These are phyloP conservation scores for Panulirus ornatus DNA, from an alignment of 1,140 invertebrate genomes.

Conservation along the genomic window DNA sequence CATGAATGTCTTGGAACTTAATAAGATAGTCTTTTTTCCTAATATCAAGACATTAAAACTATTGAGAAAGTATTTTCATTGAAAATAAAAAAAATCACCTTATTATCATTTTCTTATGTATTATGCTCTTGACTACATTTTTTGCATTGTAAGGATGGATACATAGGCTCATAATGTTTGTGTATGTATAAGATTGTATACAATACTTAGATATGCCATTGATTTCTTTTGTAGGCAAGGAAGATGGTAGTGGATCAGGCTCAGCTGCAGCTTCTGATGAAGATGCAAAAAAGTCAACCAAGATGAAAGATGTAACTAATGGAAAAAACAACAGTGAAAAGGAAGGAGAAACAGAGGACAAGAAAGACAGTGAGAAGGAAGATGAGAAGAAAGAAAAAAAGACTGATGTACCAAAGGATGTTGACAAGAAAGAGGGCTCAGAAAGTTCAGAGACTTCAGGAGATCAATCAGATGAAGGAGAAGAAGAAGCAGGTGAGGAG, in stretches of 20 bases:
- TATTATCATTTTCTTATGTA: neutral
- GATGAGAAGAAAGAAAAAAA: constrained; percentile 8
- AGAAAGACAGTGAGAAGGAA: neutral
- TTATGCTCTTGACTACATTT: neutral
- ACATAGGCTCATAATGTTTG: neutral
- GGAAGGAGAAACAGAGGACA: neutral
- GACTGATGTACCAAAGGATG: constrained; percentile 14
- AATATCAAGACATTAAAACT: no score
- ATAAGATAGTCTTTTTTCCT: no score
- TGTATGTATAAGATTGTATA: neutral
- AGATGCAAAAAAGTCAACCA: neutral
- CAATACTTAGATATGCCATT: neutral
- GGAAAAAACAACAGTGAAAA: neutral
- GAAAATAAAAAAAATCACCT: no score
- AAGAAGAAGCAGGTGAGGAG: constrained; percentile 60
- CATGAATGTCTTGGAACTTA: no score
- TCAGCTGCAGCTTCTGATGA: constrained; percentile 49
- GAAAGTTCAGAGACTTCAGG: neutral
- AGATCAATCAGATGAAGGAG: constrained; percentile 57
- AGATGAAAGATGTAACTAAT: neutral
- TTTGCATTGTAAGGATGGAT: neutral
- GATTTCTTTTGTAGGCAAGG: constrained; percentile 7
- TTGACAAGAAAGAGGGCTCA: neutral
- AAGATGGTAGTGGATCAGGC: constrained; percentile 53
- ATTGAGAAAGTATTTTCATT: no score